Percentiles rank a stretch among this genome's conserved stretches.
These are phyloP conservation scores for Amblyornis subalaris DNA, from an alignment of 2,113 vertebrate species.

Conservation along the genomic window DNA sequence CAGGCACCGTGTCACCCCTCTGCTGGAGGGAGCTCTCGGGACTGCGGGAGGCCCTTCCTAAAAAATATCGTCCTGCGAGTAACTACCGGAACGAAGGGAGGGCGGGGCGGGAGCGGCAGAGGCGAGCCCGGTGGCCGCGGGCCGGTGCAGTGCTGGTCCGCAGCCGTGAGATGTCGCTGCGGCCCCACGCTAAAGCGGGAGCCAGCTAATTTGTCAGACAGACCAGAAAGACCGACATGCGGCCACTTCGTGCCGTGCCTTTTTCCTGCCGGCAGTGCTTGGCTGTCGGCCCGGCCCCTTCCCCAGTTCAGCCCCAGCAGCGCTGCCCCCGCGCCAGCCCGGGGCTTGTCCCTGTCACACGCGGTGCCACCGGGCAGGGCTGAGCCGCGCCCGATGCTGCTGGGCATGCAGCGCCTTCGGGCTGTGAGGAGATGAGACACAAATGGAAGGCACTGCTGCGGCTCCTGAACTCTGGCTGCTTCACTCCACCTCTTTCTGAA, in stretches of 20 bases:
- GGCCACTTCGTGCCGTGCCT: rapidly evolving
- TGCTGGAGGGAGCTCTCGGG: not conserved
- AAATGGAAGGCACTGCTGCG: rapidly evolving
- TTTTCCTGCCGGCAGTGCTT: rapidly evolving
- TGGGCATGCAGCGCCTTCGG: rapidly evolving
- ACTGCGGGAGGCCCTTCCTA: rapidly evolving
- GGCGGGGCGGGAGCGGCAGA: not conserved
- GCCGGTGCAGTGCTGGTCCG: not conserved
- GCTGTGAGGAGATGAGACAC: rapidly evolving
- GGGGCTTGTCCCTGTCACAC: rapidly evolving
- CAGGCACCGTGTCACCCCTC: no score
- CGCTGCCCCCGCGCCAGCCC: rapidly evolving
- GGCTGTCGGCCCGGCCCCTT: not conserved
- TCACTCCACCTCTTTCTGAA: rapidly evolving
- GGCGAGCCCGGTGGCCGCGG: rapidly evolving
- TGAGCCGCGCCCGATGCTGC: rapidly evolving
- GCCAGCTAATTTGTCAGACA: not conserved
- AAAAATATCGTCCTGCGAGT: rapidly evolving
- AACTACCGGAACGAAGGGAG: rapidly evolving
- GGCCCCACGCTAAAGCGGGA: not conserved
- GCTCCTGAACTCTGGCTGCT: not conserved
- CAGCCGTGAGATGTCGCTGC: constrained; percentile 20
- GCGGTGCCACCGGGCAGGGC: rapidly evolving
- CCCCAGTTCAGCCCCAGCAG: not conserved
- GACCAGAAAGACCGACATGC: rapidly evolving